Base-by-base conservation (phyloP, 1,140 invertebrate genomes). In the Tribolium madens region DNA sequence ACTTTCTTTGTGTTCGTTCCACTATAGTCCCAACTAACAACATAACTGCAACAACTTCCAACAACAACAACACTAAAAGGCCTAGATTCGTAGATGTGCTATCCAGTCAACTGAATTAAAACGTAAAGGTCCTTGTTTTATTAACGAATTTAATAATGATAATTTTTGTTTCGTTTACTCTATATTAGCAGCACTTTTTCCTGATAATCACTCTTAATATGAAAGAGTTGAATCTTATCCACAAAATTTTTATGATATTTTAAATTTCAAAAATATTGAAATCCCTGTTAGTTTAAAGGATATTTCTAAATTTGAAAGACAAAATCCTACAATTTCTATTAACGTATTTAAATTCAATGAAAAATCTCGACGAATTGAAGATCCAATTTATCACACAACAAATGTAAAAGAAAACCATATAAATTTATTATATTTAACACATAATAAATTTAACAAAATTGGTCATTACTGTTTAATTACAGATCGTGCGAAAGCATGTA, bases 371-470 rank as follows among this genome's bases (percentile, higher is more conserved):
- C n/a, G 9, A 42, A 42, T 42, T 42, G 36, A 42, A 4, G 36
- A 7, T 10, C 3, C 36, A 9, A 10, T 42, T 9, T 42, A 42
- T 42, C 36, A 42, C 9, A 42, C 36, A 10, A 42, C 5, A 42
- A 42, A 42, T n/a, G 36, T 42, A 42, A 42, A 42, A 42, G 36
- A n/a, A 42, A 42, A 42, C 2, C 36, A 42, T n/a, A 42, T 42
- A 10, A 42, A 42, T 42, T 42, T 42, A 42, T 42, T 42, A 42
- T 42, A 10, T 9, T 42, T 42, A 42, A 42, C 36, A 7, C 4
- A 42, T 7, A 42, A 42, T 10, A 42, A 42, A 2, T 9, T 10
- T 42, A 9, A 9, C n/a, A 42, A 4, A 9, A 84, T 86, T 79
- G 14, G 83, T 84, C 36, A 42, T 42, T 42, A 42, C 9, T 42